These are phyloP conservation scores for Serripes groenlandicus DNA, from an alignment of 2,888 invertebrate genomes.

Conservation along the genomic window DNA sequence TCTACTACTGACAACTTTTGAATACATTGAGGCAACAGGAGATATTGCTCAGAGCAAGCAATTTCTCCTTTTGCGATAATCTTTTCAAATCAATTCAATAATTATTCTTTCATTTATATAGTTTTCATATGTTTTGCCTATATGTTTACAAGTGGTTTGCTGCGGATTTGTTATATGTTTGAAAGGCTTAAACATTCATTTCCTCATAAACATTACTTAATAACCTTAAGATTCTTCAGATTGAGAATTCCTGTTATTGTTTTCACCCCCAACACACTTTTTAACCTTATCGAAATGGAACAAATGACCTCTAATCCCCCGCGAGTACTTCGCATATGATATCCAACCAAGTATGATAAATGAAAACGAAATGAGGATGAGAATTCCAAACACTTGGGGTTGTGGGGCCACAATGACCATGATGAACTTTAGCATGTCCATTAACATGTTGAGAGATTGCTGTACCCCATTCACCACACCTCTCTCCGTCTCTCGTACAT, in stretches of 20 bases:
- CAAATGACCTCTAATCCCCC: constrained; percentile 76
- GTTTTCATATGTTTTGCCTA: too few relatives aligned
- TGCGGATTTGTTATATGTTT: too few relatives aligned
- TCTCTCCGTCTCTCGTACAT: constrained; percentile 86
- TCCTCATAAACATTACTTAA: too few relatives aligned
- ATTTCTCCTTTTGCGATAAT: too few relatives aligned
- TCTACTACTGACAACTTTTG: too few relatives aligned
- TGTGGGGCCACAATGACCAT: constrained; percentile 87
- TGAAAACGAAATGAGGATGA: constrained; percentile 87
- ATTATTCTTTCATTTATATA: too few relatives aligned
- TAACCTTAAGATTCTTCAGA: background rate
- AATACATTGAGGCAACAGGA: too few relatives aligned
- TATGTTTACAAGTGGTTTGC: too few relatives aligned
- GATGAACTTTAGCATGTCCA: constrained; percentile 87
- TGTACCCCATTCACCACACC: constrained; percentile 88
- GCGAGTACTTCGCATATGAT: constrained; percentile 80
- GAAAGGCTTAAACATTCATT: too few relatives aligned
- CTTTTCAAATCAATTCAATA: too few relatives aligned
- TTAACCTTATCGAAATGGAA: constrained; percentile 63
- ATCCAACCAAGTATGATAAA: constrained; percentile 81
- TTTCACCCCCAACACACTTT: constrained; percentile 7
- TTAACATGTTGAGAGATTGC: constrained; percentile 87
- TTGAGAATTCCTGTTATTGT: background rate
- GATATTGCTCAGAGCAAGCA: too few relatives aligned
- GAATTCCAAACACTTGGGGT: constrained; percentile 87